Base-by-base conservation (phyloP, 2,113 vertebrate genomes). In the Apistogramma diplotaenia region DNA sequence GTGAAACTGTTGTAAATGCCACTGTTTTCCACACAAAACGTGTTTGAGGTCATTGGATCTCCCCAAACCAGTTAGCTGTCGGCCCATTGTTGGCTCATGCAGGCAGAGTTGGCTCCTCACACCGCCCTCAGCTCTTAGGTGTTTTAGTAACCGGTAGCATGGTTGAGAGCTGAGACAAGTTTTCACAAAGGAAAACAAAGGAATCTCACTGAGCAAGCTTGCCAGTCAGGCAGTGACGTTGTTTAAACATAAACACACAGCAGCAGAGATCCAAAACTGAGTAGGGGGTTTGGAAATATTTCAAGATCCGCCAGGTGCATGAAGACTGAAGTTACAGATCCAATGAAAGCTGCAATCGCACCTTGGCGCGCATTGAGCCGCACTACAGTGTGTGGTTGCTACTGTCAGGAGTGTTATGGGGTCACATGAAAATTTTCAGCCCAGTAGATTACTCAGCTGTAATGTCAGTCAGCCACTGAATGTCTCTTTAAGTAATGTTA, bases 121-220 rank as follows among this genome's bases (percentile, higher is more conserved):
- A 73, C 88, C 62, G 25, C 78, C 85, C 83, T 56, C 73, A 67
- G 78, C 79, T 83, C 60, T 49, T 6, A n/a, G 10, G 60, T 78
- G 6, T 43, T 76, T 77, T 79, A 77, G 31, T 82, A 81, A 83
- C 82, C 16, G 57, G 80, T 83, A 23, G 70, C 71, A 9, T 16
- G 54, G 65, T 33, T 56, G 31, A 73, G 79, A 2, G 82, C 54
- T 0, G 5, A 35, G 77, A 71, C 82, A 75, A 81, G 83, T 92
- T 93, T 90, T 85, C 65, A 80, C 78, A 2, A 18, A 65, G 13
- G 78, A 71, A 79, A 77, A 81, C 19, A 55, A 78, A 77, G 90
- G 95, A 95, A 95, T 95, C 94, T 91, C 46, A 79, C 89, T 67
- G 0, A 90, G 89, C 94, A 21, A 91, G 94, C 92, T 90, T 51